Evolutionary conservation across 1,140 invertebrate species (phyloP).

Genomic region (Drosophila pachea): DNA sequence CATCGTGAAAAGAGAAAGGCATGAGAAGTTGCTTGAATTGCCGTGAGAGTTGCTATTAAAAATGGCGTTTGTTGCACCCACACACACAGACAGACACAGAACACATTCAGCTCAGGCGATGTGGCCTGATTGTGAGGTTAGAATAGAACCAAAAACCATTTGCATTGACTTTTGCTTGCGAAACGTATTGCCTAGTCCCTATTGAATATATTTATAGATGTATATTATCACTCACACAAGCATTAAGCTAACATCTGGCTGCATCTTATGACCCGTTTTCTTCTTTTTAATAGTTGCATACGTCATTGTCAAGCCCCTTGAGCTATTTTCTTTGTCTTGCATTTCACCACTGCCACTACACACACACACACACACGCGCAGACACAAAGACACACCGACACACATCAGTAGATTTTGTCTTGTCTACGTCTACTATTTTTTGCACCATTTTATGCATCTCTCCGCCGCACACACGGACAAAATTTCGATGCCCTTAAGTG

Average conservation of each 20-base stretch:
- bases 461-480: constrained; percentile 4
- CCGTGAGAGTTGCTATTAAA: constrained; percentile 43
- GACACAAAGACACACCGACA: constrained; percentile 20
- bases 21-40: constrained; percentile 8
- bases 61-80: constrained; percentile 48
- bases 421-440: constrained; percentile 55
- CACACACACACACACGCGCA: constrained; percentile 17
- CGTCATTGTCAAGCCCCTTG: constrained; percentile 58
- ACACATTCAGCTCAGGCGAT: constrained; percentile 35
- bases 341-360: constrained; percentile 49
- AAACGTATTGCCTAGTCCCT: constrained; percentile 31
- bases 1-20: constrained; percentile 10
- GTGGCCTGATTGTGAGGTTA: constrained; percentile 58
- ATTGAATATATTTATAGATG: constrained; percentile 12
- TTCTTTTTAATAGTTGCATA: constrained; percentile 61
- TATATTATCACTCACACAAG: constrained; percentile 31
- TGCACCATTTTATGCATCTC: constrained; percentile 15
- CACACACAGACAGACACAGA: constrained; percentile 4
- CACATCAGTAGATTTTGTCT: constrained; percentile 29
- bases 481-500: constrained; percentile 28
- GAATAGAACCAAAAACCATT: constrained; percentile 49
- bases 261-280: constrained; percentile 20
- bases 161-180: constrained; percentile 29
- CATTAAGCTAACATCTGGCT: constrained; percentile 28
- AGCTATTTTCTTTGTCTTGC: constrained; percentile 68